Conservation (phyloP, 2,113 vertebrate species). For the Syngnathoides biaculeatus region DNA sequence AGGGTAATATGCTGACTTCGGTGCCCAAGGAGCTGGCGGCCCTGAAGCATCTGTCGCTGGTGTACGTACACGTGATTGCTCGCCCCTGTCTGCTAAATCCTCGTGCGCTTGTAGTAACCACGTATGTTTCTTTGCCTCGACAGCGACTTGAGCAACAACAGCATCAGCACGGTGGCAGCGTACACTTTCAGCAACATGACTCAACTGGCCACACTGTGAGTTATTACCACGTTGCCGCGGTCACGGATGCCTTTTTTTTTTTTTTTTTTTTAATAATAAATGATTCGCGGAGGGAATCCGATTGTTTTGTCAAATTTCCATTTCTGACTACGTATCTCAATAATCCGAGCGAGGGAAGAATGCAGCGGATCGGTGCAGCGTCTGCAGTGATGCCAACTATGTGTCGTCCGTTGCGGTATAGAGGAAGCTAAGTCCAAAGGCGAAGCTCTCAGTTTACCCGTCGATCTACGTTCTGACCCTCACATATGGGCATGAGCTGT, state of each 20-base stretch:
- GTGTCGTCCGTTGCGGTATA: no score
- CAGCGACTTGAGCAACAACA: slow-evolving; percentile 99
- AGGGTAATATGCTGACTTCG: slow-evolving; percentile 89
- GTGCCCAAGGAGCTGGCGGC: slow-evolving; percentile 86
- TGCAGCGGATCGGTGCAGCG: no score
- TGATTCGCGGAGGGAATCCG: not conserved
- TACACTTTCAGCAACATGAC: slow-evolving; percentile 96
- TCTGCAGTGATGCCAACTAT: no score
- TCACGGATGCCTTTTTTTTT: not conserved
- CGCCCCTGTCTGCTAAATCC: slow-evolving; percentile 4
- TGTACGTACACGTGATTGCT: slow-evolving; percentile 54
- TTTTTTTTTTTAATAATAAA: no score
- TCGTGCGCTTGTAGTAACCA: slow-evolving; percentile 5
- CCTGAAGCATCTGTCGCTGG: slow-evolving; percentile 79
- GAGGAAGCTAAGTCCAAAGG: no score
- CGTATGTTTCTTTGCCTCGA: slow-evolving; percentile 16
- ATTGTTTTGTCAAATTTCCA: not conserved
- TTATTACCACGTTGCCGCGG: slow-evolving; percentile 76
- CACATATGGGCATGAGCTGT: no score
- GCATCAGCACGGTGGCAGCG: slow-evolving; percentile 84
- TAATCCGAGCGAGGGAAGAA: no score
- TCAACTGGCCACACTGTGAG: slow-evolving; percentile 85
- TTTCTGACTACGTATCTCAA: not conserved
- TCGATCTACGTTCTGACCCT: no score
- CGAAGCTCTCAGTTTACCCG: no score